A percentile compares a stretch with the other conserved stretches of the same genome.
phyloP scores from a whole-genome alignment of 2,113 vertebrate species.

The Gymnarchus niloticus region DNA sequence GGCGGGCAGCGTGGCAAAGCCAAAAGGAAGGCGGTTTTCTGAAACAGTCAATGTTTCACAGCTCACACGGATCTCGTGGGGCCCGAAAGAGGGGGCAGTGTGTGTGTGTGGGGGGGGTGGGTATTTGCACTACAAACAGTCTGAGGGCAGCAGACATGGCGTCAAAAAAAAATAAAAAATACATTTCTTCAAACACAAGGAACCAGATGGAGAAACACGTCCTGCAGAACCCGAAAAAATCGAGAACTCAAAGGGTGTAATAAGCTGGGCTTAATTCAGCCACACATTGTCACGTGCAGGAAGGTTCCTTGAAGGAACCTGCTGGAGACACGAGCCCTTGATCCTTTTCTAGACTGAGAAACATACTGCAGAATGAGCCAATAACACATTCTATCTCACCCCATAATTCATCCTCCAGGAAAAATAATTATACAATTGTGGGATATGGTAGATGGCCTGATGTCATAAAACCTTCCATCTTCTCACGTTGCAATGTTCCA shows the following conservation, averaged over 20 bases:
- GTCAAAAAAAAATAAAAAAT: constrained; percentile 20
- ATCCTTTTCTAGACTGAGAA: background rate
- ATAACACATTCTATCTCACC: background rate
- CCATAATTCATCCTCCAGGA: background rate
- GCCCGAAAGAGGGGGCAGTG: background rate
- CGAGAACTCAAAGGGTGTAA: constrained; percentile 33
- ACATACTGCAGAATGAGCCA: background rate
- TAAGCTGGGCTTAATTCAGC: background rate
- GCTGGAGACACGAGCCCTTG: too few species aligned
- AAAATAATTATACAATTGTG: background rate
- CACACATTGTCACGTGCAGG: background rate
- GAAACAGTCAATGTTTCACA: background rate
- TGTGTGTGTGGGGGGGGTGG: background rate
- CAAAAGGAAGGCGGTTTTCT: background rate
- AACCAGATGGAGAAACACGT: constrained; percentile 11
- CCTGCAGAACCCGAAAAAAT: background rate
- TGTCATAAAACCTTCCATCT: background rate
- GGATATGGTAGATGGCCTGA: background rate
- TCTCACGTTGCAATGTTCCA: background rate
- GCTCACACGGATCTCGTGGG: background rate
- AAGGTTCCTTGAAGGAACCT: background rate
- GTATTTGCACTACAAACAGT: background rate
- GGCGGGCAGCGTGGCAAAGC: background rate
- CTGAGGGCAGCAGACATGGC: background rate
- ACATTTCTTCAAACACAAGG: background rate